Conservation (phyloP, 2,888 invertebrate species). For the Anorthoa munda region DNA sequence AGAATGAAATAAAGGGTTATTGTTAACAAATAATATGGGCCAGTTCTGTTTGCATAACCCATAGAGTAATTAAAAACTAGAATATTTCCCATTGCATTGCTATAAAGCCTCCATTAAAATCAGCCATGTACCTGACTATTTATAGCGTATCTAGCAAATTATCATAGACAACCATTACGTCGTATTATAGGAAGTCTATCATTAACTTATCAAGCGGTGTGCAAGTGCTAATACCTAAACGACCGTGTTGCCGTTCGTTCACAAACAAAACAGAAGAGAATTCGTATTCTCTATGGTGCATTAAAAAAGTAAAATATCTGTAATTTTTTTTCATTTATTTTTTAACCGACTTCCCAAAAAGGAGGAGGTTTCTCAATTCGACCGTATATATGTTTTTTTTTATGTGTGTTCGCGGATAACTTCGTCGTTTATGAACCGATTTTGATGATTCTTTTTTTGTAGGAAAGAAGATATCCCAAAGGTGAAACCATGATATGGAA, state of each 20-base stretch:
- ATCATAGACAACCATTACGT: conserved; percentile 33
- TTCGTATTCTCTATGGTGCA: background rate
- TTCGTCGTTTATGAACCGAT: too few relatives aligned
- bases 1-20: too few relatives aligned
- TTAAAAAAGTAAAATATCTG: background rate
- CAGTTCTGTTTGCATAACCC: background rate
- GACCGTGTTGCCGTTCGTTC: conserved; percentile 4
- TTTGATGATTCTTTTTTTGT: too few relatives aligned
- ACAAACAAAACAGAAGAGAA: background rate
- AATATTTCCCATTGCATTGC: conserved; percentile 13
- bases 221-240: conserved; percentile 7
- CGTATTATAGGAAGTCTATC: conserved; percentile 51
- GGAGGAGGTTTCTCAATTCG: too few relatives aligned
- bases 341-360: too few relatives aligned
- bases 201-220: conserved; percentile 49
- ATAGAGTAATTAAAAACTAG: conserved; percentile 37
- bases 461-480: too few relatives aligned
- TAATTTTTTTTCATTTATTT: too few relatives aligned
- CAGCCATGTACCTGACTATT: conserved; percentile 31
- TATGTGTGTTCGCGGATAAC: too few relatives aligned
- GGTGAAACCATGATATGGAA: too few relatives aligned
- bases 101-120: conserved; percentile 36
- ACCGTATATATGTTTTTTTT: too few relatives aligned
- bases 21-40: background rate
- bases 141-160: conserved; percentile 47